phyloP scores from a whole-genome alignment of 2,113 vertebrate species.

The Anolis sagrei region DNA sequence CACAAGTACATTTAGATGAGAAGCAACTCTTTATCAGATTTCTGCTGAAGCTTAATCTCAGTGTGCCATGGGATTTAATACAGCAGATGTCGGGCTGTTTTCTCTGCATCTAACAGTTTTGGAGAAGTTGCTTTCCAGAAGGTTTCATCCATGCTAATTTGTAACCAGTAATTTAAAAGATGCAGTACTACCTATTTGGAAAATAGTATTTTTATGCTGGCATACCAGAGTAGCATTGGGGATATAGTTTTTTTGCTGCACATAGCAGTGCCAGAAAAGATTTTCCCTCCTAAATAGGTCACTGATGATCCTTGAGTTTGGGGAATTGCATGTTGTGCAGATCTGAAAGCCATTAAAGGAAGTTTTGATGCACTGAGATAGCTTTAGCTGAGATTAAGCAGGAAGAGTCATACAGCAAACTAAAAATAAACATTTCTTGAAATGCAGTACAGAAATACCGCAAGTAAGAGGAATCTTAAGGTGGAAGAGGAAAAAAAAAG shows the following conservation, averaged over 20 bases:
- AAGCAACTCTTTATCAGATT: neutral
- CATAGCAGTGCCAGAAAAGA: neutral
- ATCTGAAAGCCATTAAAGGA: conserved; percentile 19
- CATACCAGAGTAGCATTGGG: neutral
- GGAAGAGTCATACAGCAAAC: conserved; percentile 6
- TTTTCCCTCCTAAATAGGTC: neutral
- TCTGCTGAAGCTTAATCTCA: conserved; percentile 35
- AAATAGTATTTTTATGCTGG: neutral
- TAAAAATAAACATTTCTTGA: conserved; percentile 44
- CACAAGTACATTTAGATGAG: neutral
- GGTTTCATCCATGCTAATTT: neutral
- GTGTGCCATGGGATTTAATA: conserved; percentile 27
- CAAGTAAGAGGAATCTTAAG: conserved; percentile 54
- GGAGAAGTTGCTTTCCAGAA: neutral
- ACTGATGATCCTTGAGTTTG: conserved; percentile 10
- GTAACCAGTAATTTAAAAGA: neutral
- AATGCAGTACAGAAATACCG: conserved; percentile 20
- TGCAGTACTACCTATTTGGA: neutral
- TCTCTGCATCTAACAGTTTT: neutral
- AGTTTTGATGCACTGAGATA: conserved; percentile 14
- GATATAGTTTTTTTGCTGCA: neutral
- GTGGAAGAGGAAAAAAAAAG: conserved; percentile 29
- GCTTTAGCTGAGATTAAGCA: conserved; percentile 49
- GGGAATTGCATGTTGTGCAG: neutral
- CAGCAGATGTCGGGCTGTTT: conserved; percentile 18